Percentiles rank a stretch among this genome's conserved stretches.
phyloP scores from a whole-genome alignment of 2,113 vertebrate species.

The Zosterops pallidus region DNA sequence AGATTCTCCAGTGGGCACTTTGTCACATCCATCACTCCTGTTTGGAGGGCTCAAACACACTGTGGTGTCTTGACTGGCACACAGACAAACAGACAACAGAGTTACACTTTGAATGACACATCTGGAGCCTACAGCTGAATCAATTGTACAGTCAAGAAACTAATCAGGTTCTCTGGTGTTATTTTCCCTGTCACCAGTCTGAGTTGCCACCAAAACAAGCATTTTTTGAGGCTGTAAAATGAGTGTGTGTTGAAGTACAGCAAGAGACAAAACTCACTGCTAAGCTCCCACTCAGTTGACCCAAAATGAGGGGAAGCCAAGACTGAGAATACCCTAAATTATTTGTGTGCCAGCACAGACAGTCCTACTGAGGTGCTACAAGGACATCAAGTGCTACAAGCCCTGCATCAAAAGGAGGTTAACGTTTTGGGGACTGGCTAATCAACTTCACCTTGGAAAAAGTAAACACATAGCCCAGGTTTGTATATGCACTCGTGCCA shows the following conservation, averaged over 20 bases:
- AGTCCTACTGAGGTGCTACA: background rate
- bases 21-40: rapidly evolving
- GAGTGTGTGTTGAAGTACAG: background rate
- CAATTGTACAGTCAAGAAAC: background rate
- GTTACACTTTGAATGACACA: background rate
- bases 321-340: background rate
- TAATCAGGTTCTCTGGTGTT: background rate
- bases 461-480: background rate
- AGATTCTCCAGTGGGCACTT: background rate
- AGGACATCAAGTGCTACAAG: background rate
- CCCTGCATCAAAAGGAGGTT: background rate
- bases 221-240: background rate
- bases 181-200: background rate
- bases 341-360: background rate
- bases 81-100: background rate
- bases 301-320: background rate
- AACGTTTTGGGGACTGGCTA: background rate
- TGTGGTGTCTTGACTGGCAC: background rate
- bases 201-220: background rate
- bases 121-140: background rate
- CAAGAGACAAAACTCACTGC: background rate
- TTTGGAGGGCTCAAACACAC: background rate
- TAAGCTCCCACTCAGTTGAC: background rate
- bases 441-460: background rate
- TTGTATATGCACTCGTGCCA: background rate